Base-by-base conservation (phyloP, 2,888 invertebrate genomes). In the Caenorhabditis japonica region DNA sequence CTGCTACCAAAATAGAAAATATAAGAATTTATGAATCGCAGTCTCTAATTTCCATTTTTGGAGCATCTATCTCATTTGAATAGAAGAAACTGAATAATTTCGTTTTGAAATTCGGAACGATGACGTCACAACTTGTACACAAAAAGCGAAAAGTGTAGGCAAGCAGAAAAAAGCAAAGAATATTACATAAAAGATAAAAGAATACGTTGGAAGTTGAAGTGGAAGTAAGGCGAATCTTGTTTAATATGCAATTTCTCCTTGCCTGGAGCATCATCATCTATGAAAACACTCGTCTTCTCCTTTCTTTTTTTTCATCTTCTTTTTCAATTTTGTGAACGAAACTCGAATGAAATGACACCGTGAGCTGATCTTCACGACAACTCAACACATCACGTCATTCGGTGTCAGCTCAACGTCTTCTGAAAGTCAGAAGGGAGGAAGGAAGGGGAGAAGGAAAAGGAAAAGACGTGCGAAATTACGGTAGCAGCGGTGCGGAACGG, bases 341-440 rank as follows among this genome's bases (percentile, higher is more conserved):
- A 59, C 36, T 62, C 38, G 33, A 51, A 39, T 15, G 47, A 34
- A 34, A 12, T 44, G 61, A 62, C 62, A 53, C n/a, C 62, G 62
- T 62, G 62, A 62, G 46, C 62, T 62, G 62, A 62, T 61, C 61
- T 52, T 38, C 36, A 53, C 62, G 62, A 53, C 62, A 52, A 53
- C 36, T 46, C 53, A n/a, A n/a, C n/a, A 64, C 55, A 55, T 41
- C 47, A 62, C 19, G 30, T 10, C 10, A 10, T 30, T 19, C 15
- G 4, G 33, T 4, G 25, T 36, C 41, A 44, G 33, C 43, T 34
- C 23, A 33, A 43, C 19, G n/a, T 25, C 15, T 27, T 52, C 39
- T 23, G 41, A 19, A 41, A 15, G 33, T 38, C n/a, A 49, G n/a
- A 5, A 21, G 1, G 12, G 34, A 19, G 23, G 21, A 21, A 21